A percentile compares a stretch with the other conserved stretches of the same genome.
These are phyloP conservation scores for Neocloeon triangulifer DNA, from an alignment of 1,140 invertebrate genomes.

Conservation along the genomic window DNA sequence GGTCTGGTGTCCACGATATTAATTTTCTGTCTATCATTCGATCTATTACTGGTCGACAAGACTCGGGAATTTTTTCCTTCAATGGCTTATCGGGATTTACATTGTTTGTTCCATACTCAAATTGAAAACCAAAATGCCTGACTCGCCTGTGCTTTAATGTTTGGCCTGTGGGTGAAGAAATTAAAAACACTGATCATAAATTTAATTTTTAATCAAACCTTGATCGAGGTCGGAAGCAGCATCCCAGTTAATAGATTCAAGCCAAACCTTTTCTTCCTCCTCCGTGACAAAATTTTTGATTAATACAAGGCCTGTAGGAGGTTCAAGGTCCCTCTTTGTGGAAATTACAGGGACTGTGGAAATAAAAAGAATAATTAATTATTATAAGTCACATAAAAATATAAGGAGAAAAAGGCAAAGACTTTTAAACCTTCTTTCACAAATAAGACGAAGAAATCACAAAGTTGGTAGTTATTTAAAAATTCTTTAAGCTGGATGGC, in stretches of 20 bases:
- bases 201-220: conserved; percentile 3
- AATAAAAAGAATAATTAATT: no score
- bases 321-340: no score
- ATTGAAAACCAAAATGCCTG: conserved; percentile 86
- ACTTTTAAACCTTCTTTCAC: no score
- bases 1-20: conserved; percentile 41
- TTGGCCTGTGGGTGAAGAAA: conserved; percentile 15
- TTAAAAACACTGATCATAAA: conserved; percentile 5
- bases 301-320: conserved; percentile 49
- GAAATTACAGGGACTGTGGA: no score
- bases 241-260: conserved; percentile 35
- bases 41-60: conserved; percentile 39
- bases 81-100: conserved; percentile 51
- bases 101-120: conserved; percentile 73
- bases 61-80: conserved; percentile 37
- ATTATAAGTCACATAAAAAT: no score
- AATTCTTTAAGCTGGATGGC: no score
- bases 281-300: conserved; percentile 47
- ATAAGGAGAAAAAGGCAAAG: no score
- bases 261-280: conserved; percentile 42
- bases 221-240: background rate
- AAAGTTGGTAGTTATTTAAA: no score
- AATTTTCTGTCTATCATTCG: conserved; percentile 27
- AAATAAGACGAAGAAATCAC: no score
- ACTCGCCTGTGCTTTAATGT: conserved; percentile 67